Base-by-base conservation (phyloP, 2,797 vertebrate genomes). In the Lycodopsis pacificus region DNA sequence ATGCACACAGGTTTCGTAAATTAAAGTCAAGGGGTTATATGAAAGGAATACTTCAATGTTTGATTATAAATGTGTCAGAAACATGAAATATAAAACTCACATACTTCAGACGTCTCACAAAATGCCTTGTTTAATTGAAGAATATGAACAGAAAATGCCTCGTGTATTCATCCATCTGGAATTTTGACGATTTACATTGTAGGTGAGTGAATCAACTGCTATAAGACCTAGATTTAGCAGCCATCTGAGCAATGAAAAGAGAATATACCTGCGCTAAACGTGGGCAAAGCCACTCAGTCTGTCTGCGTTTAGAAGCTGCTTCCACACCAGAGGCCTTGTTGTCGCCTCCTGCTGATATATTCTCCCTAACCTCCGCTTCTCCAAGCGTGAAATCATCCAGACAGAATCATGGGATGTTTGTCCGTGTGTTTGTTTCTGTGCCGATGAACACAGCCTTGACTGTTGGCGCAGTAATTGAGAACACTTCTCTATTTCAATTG, bases 381-480 rank as follows among this genome's bases (percentile, higher is more conserved):
- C 71, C 5, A 14, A 80, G 84, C 82, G 79, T 93, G 86, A 93
- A 94, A 90, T 89, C 86, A 68, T 70, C 63, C 38, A 11, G 83
- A 83, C 85, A 88, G 90, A 88, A 87, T 89, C 90, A 90, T 81
- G 63, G 58, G 79, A 79, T 86, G 83, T 86, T 85, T 75, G 79
- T 68, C 73, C 80, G 84, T 19, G 64, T 85, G 86, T 91, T 89
- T 89, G 83, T 89, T 88, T 88, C 80, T 76, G 75, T 91, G 83
- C 75, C 86, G 86, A 92, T 91, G 89, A 94, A 92, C 88, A 90
- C 68, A 61, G 65, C 59, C 69, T 65, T 72, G 76, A 77, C 71
- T 82, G 63, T 79, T 76, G 76, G 82, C 88, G 85, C 71, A 49
- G 77, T 74, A 61, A 58, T 64, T 63, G 58, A 71, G 71, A 82